Conservation (phyloP, 92 coral and sea anemone species). For the Palythoa heliodiscus region DNA sequence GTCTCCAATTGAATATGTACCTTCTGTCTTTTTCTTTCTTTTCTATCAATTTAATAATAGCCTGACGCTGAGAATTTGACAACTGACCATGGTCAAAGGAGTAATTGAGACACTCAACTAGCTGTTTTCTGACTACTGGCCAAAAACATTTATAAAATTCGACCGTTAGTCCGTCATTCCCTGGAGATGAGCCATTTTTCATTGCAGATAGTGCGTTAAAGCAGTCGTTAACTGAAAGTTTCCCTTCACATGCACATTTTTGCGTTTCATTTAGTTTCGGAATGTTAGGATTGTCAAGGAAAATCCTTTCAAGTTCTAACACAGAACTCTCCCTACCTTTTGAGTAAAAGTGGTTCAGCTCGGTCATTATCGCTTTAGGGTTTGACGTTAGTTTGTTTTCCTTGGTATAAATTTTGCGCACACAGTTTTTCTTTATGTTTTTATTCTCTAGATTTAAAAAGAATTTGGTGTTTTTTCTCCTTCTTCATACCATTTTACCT, state of each 20-base stretch:
- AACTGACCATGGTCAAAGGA: too few species aligned
- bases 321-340: background rate
- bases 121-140: conserved; percentile 27
- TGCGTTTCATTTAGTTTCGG: conserved; percentile 27
- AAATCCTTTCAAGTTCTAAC: background rate
- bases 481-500: conserved; percentile 45
- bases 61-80: too few species aligned
- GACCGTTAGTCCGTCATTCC: conserved; percentile 38
- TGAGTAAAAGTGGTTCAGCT: conserved; percentile 2
- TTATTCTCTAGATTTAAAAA: conserved; percentile 43
- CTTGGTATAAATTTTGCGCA: conserved; percentile 15
- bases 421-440: conserved; percentile 22
- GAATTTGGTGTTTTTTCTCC: conserved; percentile 48
- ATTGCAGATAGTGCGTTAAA: conserved; percentile 28
- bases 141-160: conserved; percentile 11
- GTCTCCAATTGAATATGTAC: too few species aligned
- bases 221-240: conserved; percentile 27
- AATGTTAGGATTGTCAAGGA: background rate
- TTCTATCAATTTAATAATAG: too few species aligned
- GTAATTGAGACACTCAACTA: conserved; percentile 39
- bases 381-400: conserved; percentile 27
- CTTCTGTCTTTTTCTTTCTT: too few species aligned
- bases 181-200: conserved; percentile 22
- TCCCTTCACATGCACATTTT: conserved; percentile 15
- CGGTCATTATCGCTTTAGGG: conserved; percentile 9